These are phyloP conservation scores for Ephialtes manifestator DNA, from an alignment of 2,888 invertebrate species.

Conservation along the genomic window DNA sequence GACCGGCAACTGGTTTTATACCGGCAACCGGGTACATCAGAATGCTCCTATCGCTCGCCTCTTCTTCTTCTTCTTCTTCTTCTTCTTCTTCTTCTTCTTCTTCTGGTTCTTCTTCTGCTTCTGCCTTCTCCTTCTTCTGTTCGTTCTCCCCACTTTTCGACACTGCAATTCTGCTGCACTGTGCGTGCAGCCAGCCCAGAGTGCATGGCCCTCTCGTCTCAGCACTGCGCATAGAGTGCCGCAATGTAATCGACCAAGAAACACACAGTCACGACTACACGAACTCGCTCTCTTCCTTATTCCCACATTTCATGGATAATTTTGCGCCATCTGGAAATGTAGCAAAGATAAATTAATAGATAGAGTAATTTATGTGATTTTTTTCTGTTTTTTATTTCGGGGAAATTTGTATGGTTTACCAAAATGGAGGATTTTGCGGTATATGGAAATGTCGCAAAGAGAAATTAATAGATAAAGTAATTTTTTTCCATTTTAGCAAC, in stretches of 20 bases:
- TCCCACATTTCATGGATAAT: neutral
- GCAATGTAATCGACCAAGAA: slow-evolving; percentile 66
- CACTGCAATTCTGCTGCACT: slow-evolving; percentile 60
- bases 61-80: slow-evolving; percentile 45
- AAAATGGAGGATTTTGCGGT: neutral
- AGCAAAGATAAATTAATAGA: no score
- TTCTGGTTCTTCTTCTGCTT: slow-evolving; percentile 36
- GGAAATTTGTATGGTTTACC: no score
- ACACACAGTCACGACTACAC: slow-evolving; percentile 20
- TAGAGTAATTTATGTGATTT: no score
- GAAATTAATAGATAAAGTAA: no score
- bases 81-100: no score
- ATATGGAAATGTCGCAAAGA: neutral
- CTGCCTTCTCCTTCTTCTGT: slow-evolving; percentile 21
- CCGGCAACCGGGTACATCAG: slow-evolving; percentile 34
- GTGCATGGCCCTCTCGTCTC: slow-evolving; percentile 53
- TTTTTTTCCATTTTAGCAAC: no score
- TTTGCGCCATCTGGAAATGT: neutral
- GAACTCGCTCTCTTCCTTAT: neutral
- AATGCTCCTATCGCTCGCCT: slow-evolving; percentile 14
- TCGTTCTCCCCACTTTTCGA: slow-evolving; percentile 22
- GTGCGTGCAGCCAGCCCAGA: slow-evolving; percentile 48
- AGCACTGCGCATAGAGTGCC: slow-evolving; percentile 64
- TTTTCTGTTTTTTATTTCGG: no score
- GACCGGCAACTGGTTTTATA: slow-evolving; percentile 64